These are phyloP conservation scores for Andrena flavipes DNA, from an alignment of 2,888 invertebrate genomes.

Conservation along the genomic window DNA sequence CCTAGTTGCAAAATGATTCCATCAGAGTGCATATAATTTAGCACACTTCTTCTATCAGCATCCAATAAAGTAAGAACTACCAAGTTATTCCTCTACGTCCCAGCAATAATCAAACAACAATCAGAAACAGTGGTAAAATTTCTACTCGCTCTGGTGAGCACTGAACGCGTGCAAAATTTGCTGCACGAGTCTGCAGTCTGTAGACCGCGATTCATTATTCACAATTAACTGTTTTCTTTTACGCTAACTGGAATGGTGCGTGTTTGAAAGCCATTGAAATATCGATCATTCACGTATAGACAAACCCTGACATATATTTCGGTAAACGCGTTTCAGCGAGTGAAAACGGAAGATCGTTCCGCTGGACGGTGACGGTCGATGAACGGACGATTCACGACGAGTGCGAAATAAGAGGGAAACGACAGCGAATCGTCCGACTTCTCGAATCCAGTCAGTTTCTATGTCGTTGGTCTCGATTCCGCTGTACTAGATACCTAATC, in stretches of 20 bases:
- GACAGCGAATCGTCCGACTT: slow-evolving; percentile 53
- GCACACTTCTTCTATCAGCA: no score
- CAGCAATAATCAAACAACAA: no score
- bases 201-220: no score
- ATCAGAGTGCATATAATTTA: neutral
- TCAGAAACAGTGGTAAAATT: no score
- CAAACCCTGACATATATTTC: slow-evolving; percentile 62
- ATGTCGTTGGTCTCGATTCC: slow-evolving; percentile 48
- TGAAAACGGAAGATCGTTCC: slow-evolving; percentile 66
- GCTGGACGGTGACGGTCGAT: slow-evolving; percentile 43
- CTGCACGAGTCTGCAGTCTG: no score
- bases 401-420: slow-evolving; percentile 64
- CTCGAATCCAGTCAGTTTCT: slow-evolving; percentile 46
- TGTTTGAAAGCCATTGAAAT: neutral
- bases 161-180: no score
- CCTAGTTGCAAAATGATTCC: neutral
- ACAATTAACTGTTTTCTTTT: no score
- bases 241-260: no score
- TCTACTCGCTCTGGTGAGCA: no score
- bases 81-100: neutral
- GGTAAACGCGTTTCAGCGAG: slow-evolving; percentile 36
- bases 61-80: neutral
- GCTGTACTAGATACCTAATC: slow-evolving; percentile 52
- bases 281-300: neutral
- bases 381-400: slow-evolving; percentile 48